Conservation (phyloP, 2,888 invertebrate species). For the Platypus cylindrus region DNA sequence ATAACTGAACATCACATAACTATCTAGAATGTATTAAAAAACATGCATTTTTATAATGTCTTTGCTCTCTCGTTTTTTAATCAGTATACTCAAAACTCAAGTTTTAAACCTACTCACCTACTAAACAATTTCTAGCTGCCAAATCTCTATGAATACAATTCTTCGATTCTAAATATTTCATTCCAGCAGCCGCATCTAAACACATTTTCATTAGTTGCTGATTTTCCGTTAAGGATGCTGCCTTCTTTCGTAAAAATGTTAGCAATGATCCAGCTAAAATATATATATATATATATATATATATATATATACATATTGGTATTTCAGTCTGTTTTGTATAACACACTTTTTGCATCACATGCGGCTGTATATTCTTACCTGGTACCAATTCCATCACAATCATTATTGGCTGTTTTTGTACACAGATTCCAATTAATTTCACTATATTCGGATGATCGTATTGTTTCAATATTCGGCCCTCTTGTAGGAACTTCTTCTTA, state of each 20-base stretch:
- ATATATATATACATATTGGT: too few species aligned
- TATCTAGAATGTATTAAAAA: too few species aligned
- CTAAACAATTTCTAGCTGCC: slow-evolving; percentile 87
- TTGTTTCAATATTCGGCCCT: slow-evolving; percentile 89
- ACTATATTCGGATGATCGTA: slow-evolving; percentile 97
- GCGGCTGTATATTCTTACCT: slow-evolving; percentile 37
- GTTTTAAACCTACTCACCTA: slow-evolving; percentile 38
- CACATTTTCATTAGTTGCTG: slow-evolving; percentile 77
- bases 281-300: too few species aligned
- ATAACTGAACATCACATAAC: too few species aligned
- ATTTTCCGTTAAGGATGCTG: slow-evolving; percentile 45
- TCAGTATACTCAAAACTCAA: not conserved
- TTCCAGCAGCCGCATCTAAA: slow-evolving; percentile 84
- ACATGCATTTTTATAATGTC: too few species aligned
- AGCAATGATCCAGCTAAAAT: slow-evolving; percentile 74
- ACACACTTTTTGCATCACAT: not conserved
- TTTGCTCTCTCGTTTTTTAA: too few species aligned
- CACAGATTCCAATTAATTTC: slow-evolving; percentile 90
- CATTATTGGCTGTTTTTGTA: slow-evolving; percentile 97
- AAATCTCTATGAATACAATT: slow-evolving; percentile 94
- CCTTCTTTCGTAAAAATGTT: slow-evolving; percentile 73
- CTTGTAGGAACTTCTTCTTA: slow-evolving; percentile 88
- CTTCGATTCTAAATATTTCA: slow-evolving; percentile 90
- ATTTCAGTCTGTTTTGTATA: not conserved
- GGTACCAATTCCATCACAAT: slow-evolving; percentile 97